These are phyloP conservation scores for Rhodeus uyekii DNA, from an alignment of 2,797 vertebrate species.

Conservation along the genomic window DNA sequence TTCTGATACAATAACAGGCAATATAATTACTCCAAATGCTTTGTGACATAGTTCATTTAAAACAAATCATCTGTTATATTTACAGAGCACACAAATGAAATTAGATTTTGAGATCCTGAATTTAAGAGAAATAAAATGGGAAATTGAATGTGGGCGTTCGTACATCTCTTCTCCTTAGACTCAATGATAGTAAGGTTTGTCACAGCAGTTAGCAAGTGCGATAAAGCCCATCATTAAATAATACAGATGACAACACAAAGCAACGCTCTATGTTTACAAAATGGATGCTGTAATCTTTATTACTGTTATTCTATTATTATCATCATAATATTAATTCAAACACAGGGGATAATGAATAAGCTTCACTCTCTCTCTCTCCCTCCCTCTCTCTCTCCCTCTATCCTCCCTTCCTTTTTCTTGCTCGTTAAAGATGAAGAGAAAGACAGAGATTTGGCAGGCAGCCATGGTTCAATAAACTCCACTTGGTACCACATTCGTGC, in stretches of 20 bases:
- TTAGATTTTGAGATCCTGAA: slow-evolving; percentile 32
- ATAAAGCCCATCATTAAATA: slow-evolving; percentile 40
- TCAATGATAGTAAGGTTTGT: slow-evolving; percentile 20
- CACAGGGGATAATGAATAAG: slow-evolving; percentile 39
- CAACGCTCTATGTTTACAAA: slow-evolving; percentile 25
- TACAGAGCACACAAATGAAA: slow-evolving; percentile 30
- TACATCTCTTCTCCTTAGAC: slow-evolving; percentile 13
- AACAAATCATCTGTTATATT: slow-evolving; percentile 48
- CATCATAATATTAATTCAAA: slow-evolving; percentile 41
- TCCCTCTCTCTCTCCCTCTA: slow-evolving; percentile 27
- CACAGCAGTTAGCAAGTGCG: slow-evolving; percentile 36
- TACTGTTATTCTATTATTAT: slow-evolving; percentile 48
- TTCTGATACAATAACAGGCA: slow-evolving; percentile 43
- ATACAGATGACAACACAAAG: slow-evolving; percentile 28
- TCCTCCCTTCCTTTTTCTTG: neutral
- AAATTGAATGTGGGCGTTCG: slow-evolving; percentile 21
- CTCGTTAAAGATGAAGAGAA: slow-evolving; percentile 37
- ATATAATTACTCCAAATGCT: slow-evolving; percentile 46
- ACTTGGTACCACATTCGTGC: slow-evolving; percentile 42
- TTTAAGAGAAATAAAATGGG: slow-evolving; percentile 34
- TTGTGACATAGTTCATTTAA: slow-evolving; percentile 42
- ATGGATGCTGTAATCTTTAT: slow-evolving; percentile 35
- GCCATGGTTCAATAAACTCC: slow-evolving; percentile 59
- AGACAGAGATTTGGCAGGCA: slow-evolving; percentile 49
- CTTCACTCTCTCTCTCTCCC: slow-evolving; percentile 31